Conservation (phyloP, 1,140 invertebrate species). For the Drosophila azteca region DNA sequence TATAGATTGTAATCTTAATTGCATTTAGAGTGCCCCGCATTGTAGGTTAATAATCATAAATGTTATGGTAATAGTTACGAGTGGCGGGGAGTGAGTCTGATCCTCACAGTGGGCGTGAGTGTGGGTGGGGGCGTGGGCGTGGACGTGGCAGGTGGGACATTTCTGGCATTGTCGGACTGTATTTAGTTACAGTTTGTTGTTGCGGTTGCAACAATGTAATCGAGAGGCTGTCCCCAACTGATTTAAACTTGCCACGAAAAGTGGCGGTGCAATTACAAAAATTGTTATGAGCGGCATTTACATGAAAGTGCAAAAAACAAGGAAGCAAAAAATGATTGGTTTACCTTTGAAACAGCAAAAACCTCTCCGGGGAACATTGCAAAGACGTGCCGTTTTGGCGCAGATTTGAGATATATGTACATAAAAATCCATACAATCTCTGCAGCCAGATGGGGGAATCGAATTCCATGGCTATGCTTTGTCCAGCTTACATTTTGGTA, state of each 20-base stretch:
- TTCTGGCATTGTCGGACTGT: slow-evolving; percentile 23
- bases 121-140: slow-evolving; percentile 4
- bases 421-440: too few species aligned
- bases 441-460: too few species aligned
- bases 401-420: too few species aligned
- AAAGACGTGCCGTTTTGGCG: too few species aligned
- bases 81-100: slow-evolving; percentile 11
- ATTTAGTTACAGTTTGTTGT: slow-evolving; percentile 50
- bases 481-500: slow-evolving; percentile 13
- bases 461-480: slow-evolving; percentile 1
- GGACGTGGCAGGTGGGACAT: slow-evolving; percentile 42
- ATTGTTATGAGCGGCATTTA: slow-evolving; percentile 31
- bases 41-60: slow-evolving; percentile 82
- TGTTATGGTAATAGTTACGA: slow-evolving; percentile 78
- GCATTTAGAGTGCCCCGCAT: slow-evolving; percentile 82
- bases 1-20: slow-evolving; percentile 81
- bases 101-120: background rate
- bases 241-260: slow-evolving; percentile 27
- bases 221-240: slow-evolving; percentile 32
- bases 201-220: slow-evolving; percentile 46
- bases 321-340: too few species aligned
- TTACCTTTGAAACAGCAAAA: too few species aligned
- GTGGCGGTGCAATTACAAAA: slow-evolving; percentile 42
- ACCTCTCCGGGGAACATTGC: too few species aligned
- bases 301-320: too few species aligned